Base-by-base conservation (phyloP, 2,113 vertebrate genomes). In the Prunella fulvescens region DNA sequence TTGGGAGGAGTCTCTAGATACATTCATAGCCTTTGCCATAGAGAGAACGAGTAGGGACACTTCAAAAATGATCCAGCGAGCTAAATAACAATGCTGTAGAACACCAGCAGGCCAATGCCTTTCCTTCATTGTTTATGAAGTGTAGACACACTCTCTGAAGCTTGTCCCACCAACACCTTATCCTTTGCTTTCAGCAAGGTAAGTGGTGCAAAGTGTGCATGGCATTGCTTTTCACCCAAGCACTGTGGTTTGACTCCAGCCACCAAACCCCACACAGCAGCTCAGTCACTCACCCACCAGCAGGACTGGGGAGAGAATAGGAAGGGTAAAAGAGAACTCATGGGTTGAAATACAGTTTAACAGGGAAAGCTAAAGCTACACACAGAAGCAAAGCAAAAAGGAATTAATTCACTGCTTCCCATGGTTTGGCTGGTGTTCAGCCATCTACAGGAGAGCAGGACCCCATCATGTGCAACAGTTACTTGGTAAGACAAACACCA, bases 401-500 rank as follows among this genome's bases (percentile, higher is more conserved):
- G 7, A 42, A 50, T 42, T 2, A 42, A 57, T 42, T 42, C 44
- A 35, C 7, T 76, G 20, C 20, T 58, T 66, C 25, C 12, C 11
- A 20, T 7, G 24, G 19, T 10, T 33, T 8, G 42, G 12, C 19
- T 14, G 51, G 13, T 57, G 25, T 25, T 76, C 50, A 48, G 51
- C 26, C 24, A 35, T 6, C 44, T 66, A 25, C 71, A 58, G 53
- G 53, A 44, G 11, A 66, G 31, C 2, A 42, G 35, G 13, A 15
- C 31, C 8, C 5, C 19, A 57, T 42, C 29, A 29, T 1, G 2
- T 7, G 11, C 23, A 66, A 57, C 0, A 1, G 12, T 19, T 9
- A 48, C 19, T 24, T 57, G 42, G 23, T 12, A 50, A 66, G 13
- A 76, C 16, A 57, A 85, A n/a, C 3, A 6, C 1, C 19, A 76